A percentile compares a stretch with the other conserved stretches of the same genome.
phyloP scores from a whole-genome alignment of 2,888 invertebrate species.

The Oscheius sp. region DNA sequence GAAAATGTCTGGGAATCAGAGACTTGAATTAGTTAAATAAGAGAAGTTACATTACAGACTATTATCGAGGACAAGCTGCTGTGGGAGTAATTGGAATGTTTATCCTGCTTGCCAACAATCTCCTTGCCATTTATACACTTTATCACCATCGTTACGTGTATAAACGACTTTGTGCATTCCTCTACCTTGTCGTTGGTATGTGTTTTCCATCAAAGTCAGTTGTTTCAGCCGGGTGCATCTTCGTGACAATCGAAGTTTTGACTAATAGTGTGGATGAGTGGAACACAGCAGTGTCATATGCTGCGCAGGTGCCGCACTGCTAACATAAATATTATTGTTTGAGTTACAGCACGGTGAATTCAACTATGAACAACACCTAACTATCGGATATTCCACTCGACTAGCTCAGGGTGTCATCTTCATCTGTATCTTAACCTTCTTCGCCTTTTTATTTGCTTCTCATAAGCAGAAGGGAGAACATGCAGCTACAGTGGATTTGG shows the following conservation, averaged over 20 bases:
- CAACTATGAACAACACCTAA: slow-evolving; percentile 56
- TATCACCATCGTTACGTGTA: slow-evolving; percentile 68
- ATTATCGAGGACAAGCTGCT: slow-evolving; percentile 67
- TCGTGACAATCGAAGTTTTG: slow-evolving; percentile 63
- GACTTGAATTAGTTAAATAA: no score
- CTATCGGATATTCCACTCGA: slow-evolving; percentile 47
- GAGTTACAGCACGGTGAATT: slow-evolving; percentile 49
- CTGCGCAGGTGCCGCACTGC: slow-evolving; percentile 20
- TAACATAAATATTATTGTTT: background rate
- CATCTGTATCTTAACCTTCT: slow-evolving; percentile 53
- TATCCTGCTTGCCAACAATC: slow-evolving; percentile 60
- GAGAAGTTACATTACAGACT: slow-evolving; percentile 51
- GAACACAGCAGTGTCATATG: slow-evolving; percentile 58
- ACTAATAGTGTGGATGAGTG: slow-evolving; percentile 65
- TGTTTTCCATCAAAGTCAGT: background rate
- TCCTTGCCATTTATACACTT: slow-evolving; percentile 66
- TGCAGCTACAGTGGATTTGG: slow-evolving; percentile 68
- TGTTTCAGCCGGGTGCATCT: slow-evolving; percentile 58
- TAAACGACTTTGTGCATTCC: slow-evolving; percentile 62
- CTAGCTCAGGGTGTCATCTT: slow-evolving; percentile 46
- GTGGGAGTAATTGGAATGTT: slow-evolving; percentile 60
- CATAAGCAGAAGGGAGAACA: slow-evolving; percentile 67
- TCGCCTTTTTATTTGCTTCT: slow-evolving; percentile 57
- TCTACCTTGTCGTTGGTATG: slow-evolving; percentile 63
- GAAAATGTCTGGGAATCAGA: no score